These are phyloP conservation scores for Leucopsar rothschildi DNA, from an alignment of 2,113 vertebrate genomes.

Conservation along the genomic window DNA sequence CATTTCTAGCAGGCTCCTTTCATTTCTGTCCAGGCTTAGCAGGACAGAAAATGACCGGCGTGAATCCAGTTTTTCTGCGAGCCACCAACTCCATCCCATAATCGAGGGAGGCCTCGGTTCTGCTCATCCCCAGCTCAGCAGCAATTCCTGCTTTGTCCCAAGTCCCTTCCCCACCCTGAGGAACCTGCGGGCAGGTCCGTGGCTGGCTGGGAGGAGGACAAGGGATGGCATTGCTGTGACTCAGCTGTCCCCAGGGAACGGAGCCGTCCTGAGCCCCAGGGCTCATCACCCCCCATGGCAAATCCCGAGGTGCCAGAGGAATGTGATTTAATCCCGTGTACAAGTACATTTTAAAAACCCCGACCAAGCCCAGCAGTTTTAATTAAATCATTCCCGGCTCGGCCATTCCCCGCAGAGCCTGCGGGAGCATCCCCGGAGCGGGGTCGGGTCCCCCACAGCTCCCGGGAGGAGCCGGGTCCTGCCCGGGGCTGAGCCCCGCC, in stretches of 20 bases:
- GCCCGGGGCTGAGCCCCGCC: background rate
- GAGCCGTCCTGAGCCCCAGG: background rate
- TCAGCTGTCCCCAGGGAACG: background rate
- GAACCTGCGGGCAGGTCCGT: background rate
- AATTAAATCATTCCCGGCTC: background rate
- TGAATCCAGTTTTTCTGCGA: background rate
- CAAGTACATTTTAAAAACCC: background rate
- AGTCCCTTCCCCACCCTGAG: background rate
- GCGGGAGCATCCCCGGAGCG: background rate
- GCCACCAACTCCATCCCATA: fast-evolving
- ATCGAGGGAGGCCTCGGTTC: fast-evolving
- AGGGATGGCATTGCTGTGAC: background rate
- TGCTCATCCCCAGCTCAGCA: background rate
- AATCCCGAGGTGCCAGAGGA: background rate
- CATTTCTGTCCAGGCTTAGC: background rate
- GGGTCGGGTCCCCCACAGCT: background rate
- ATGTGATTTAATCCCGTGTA: fast-evolving
- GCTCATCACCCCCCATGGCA: background rate
- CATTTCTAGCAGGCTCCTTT: background rate
- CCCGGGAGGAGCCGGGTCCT: background rate
- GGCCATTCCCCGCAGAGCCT: background rate
- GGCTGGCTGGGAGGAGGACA: background rate
- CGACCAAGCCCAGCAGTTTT: background rate
- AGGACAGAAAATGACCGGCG: background rate
- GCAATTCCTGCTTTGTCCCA: background rate